Percentiles rank a stretch among this genome's conserved stretches.
phyloP scores from a whole-genome alignment of 2,888 invertebrate genomes.

The Netelia inedita region DNA sequence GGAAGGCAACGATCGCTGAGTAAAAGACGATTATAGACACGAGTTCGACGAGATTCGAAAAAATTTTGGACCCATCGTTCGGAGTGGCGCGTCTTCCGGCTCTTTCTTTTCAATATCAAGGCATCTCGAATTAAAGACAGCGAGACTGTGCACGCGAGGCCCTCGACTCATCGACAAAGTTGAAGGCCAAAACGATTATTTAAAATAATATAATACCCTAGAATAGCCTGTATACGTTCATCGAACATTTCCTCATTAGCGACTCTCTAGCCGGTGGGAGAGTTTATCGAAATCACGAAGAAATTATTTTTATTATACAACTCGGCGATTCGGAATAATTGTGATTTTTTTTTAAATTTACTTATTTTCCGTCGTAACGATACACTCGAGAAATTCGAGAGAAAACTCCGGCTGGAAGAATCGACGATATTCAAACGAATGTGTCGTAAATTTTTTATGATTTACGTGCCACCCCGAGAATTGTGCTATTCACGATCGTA shows the following conservation, averaged over 20 bases:
- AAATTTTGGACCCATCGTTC: conserved; percentile 2
- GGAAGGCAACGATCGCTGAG: background rate
- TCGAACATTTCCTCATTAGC: conserved; percentile 7
- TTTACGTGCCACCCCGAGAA: conserved; percentile 13
- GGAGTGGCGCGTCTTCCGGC: background rate
- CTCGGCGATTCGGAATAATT: background rate
- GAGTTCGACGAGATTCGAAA: background rate
- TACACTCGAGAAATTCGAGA: background rate
- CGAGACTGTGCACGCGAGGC: background rate
- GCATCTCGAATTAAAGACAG: background rate
- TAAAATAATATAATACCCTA: background rate
- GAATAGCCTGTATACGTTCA: background rate
- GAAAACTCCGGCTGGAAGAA: background rate
- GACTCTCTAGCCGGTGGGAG: background rate
- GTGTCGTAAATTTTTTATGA: conserved; percentile 19
- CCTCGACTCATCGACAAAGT: background rate
- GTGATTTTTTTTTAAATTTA: background rate
- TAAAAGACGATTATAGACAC: background rate
- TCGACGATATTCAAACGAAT: conserved; percentile 14
- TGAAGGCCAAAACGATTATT: conserved; percentile 12
- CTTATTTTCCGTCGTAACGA: background rate
- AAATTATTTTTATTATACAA: background rate
- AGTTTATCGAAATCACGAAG: background rate
- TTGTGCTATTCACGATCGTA: background rate
- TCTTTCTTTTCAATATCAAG: conserved; percentile 31